Evolutionary conservation across 2,797 vertebrate genomes (phyloP).

Genomic region (Falco biarmicus): DNA sequence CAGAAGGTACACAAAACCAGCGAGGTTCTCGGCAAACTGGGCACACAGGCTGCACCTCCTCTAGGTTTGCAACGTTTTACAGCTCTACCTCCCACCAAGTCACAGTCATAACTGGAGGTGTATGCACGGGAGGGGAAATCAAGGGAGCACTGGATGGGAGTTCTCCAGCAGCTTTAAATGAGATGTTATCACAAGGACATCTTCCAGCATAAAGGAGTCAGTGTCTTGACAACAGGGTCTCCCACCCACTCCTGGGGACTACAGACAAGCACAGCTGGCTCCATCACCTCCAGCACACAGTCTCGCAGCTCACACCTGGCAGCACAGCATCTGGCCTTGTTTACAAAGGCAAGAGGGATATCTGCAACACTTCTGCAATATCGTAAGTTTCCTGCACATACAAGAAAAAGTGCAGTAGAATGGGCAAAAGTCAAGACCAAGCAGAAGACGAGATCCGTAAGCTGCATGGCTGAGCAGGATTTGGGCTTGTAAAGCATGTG

Average conservation of each 20-base stretch:
- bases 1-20: background rate
- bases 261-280: fast-evolving
- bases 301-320: background rate
- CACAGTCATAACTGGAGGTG: fast-evolving
- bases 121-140: fast-evolving
- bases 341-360: background rate
- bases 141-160: background rate
- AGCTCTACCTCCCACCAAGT: background rate
- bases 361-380: background rate
- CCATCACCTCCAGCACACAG: fast-evolving
- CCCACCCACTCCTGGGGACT: background rate
- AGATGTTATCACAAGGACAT: background rate
- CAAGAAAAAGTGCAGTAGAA: background rate
- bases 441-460: background rate
- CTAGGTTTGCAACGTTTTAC: background rate
- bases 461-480: background rate
- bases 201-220: background rate
- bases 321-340: background rate
- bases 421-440: background rate
- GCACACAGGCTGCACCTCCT: background rate
- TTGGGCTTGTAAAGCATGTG: background rate
- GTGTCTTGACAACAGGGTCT: background rate
- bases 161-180: background rate
- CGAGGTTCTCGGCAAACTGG: background rate
- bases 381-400: background rate